Conservation (phyloP, 1,140 invertebrate species). For the Teleopsis dalmanni region DNA sequence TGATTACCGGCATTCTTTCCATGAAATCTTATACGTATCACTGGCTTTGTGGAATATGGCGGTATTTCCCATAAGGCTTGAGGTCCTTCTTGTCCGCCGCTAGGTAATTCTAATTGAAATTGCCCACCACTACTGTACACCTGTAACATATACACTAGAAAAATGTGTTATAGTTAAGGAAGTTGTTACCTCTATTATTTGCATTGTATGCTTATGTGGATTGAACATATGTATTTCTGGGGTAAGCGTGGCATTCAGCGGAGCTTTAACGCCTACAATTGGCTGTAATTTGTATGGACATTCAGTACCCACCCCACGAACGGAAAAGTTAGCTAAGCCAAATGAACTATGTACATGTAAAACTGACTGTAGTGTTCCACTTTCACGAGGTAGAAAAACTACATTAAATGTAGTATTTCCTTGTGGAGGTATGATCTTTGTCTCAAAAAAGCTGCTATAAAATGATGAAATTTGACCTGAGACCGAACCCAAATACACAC, state of each 20-base stretch:
- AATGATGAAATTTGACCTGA: constrained; percentile 81
- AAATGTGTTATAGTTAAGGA: neutral
- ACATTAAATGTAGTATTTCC: constrained; percentile 93
- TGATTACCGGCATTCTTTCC: constrained; percentile 49
- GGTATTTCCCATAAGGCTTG: constrained; percentile 83
- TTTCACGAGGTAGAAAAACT: constrained; percentile 84
- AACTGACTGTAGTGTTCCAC: constrained; percentile 79
- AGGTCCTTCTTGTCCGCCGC: constrained; percentile 62
- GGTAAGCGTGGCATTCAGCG: constrained; percentile 84
- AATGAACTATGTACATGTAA: constrained; percentile 90
- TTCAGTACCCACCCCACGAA: constrained; percentile 71
- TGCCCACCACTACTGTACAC: constrained; percentile 82
- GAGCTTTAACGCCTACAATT: constrained; percentile 80
- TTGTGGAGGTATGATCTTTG: constrained; percentile 81
- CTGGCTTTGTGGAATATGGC: constrained; percentile 78
- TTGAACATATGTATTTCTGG: constrained; percentile 90
- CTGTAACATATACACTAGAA: constrained; percentile 11
- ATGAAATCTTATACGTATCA: constrained; percentile 80
- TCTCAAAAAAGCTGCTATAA: constrained; percentile 87
- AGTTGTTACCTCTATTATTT: constrained; percentile 53
- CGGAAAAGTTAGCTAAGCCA: constrained; percentile 70
- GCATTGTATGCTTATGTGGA: constrained; percentile 77
- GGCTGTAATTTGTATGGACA: constrained; percentile 86
- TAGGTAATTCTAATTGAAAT: constrained; percentile 83
- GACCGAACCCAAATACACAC: constrained; percentile 76